Conservation (phyloP, 1,140 invertebrate genomes). For the Mactra quadrangularis region DNA sequence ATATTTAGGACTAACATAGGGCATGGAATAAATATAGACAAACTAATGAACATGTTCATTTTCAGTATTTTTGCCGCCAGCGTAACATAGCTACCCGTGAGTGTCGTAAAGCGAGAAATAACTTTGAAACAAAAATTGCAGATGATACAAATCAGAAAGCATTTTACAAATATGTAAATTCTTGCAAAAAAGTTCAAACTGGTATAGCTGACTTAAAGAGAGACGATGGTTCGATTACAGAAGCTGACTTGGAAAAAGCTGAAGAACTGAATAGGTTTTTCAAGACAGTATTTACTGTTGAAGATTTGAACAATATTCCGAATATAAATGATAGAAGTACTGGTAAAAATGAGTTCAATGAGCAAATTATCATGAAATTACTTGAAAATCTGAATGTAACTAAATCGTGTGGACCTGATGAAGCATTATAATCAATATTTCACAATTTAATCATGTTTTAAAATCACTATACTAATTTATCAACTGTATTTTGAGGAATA, state of each 20-base stretch:
- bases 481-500: no score
- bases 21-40: not conserved
- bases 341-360: not conserved
- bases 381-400: slow-evolving; percentile 2
- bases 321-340: not conserved
- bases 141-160: slow-evolving; percentile 1
- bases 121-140: slow-evolving; percentile 8
- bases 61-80: not conserved
- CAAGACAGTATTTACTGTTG: slow-evolving; percentile 22
- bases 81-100: slow-evolving; percentile 1
- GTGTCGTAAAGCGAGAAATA: slow-evolving; percentile 11
- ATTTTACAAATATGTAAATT: slow-evolving; percentile 17
- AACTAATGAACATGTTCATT: slow-evolving; percentile 13
- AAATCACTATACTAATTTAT: no score
- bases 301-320: slow-evolving; percentile 4
- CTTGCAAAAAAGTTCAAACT: not conserved
- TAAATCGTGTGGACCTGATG: slow-evolving; percentile 22
- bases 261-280: slow-evolving; percentile 24
- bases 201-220: slow-evolving; percentile 1
- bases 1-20: no score
- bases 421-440: no score
- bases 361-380: slow-evolving; percentile 2
- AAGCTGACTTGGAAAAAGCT: not conserved
- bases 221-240: not conserved
- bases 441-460: no score